Percentiles rank a stretch among this genome's conserved stretches.
Conservation (phyloP, 2,113 vertebrate genomes). For the Carettochelys insculpta region DNA sequence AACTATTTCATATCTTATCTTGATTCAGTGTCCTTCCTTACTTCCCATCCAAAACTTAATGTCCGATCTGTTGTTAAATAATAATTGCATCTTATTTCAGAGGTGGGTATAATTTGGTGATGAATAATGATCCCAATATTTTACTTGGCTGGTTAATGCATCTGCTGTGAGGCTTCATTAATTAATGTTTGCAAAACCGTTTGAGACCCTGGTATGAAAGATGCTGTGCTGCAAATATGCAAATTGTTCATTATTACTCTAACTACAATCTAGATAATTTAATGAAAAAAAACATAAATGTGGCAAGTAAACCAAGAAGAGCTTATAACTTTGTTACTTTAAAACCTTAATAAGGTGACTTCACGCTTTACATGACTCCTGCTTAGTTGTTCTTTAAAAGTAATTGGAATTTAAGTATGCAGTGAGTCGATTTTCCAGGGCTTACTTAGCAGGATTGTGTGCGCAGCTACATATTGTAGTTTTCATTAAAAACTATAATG, state of each 20-base stretch:
- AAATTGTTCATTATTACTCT: neutral
- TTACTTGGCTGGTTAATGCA: neutral
- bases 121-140: neutral
- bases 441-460: conserved; percentile 60
- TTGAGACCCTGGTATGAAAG: neutral
- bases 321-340: neutral
- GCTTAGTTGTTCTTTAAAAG: conserved; percentile 35
- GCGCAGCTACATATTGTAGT: conserved; percentile 39
- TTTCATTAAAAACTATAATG: conserved; percentile 65
- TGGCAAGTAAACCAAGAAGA: neutral
- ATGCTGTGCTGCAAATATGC: neutral
- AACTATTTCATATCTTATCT: neutral
- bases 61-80: neutral
- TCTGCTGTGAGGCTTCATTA: neutral
- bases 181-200: neutral
- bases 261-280: neutral
- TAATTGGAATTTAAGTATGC: conserved; percentile 50
- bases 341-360: neutral
- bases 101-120: neutral
- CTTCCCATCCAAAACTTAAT: neutral
- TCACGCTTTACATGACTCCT: neutral
- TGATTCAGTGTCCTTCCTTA: neutral
- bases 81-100: neutral
- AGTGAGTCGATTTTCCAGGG: conserved; percentile 56
- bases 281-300: neutral